Conservation (phyloP, 1,140 invertebrate genomes). For the Drosophila gunungcola region DNA sequence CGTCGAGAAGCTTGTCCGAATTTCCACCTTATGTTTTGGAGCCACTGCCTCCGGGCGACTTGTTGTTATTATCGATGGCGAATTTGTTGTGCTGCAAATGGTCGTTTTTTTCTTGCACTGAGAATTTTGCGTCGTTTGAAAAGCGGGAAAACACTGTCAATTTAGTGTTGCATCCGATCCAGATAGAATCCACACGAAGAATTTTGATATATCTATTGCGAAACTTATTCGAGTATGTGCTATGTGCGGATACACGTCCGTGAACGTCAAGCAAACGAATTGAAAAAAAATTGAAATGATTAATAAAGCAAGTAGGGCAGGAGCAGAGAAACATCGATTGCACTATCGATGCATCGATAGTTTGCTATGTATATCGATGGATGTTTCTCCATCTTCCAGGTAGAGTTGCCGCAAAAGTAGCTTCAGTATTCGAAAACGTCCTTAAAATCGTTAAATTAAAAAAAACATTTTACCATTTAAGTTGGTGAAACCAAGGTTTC, state of each 20-base stretch:
- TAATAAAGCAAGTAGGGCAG: slow-evolving; percentile 55
- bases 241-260: slow-evolving; percentile 66
- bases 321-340: slow-evolving; percentile 1
- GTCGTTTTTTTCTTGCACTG: slow-evolving; percentile 53
- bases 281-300: slow-evolving; percentile 58
- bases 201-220: slow-evolving; percentile 72
- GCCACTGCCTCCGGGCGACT: slow-evolving; percentile 21
- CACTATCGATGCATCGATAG: slow-evolving; percentile 7
- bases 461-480: background rate
- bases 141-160: slow-evolving; percentile 59
- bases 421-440: background rate
- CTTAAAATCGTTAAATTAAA: background rate
- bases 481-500: background rate
- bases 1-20: slow-evolving; percentile 12
- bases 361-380: background rate
- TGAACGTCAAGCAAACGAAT: slow-evolving; percentile 76
- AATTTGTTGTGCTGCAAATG: slow-evolving; percentile 16
- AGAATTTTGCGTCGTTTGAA: slow-evolving; percentile 69
- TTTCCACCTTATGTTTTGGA: slow-evolving; percentile 17
- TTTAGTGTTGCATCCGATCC: slow-evolving; percentile 62
- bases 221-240: slow-evolving; percentile 67
- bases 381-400: background rate
- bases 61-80: slow-evolving; percentile 20
- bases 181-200: slow-evolving; percentile 70
- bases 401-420: no score